Conservation (phyloP, 2,888 invertebrate genomes). For the Xanthia togata region DNA sequence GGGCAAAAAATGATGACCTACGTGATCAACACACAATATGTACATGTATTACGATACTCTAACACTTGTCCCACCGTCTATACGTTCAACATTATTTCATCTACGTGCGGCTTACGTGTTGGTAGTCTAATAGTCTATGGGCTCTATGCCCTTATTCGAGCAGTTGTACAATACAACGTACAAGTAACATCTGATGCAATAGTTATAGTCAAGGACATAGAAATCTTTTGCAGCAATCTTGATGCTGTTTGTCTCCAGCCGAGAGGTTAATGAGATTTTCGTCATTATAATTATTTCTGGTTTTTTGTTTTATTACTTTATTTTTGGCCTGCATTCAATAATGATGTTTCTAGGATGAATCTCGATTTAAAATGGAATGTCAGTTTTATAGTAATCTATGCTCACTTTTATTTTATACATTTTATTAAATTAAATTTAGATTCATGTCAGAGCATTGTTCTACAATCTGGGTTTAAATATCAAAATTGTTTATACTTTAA, state of each 20-base stretch:
- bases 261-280: conserved; percentile 56
- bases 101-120: conserved; percentile 51
- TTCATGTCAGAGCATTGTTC: not conserved
- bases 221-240: conserved; percentile 63
- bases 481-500: not conserved
- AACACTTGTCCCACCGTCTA: conserved; percentile 42
- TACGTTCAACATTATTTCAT: conserved; percentile 60
- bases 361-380: not conserved
- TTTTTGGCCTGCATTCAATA: not conserved
- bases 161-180: conserved; percentile 50
- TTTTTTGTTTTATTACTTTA: not conserved
- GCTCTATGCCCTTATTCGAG: conserved; percentile 57
- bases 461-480: not conserved
- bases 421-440: not conserved
- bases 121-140: conserved; percentile 53
- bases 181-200: conserved; percentile 57
- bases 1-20: not conserved
- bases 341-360: not conserved
- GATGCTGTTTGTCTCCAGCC: conserved; percentile 26
- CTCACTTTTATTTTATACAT: not conserved
- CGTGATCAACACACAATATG: not conserved
- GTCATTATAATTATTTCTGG: conserved; percentile 14
- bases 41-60: not conserved
- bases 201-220: conserved; percentile 68
- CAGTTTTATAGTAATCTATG: not conserved